Percentiles rank a stretch among this genome's conserved stretches.
These are phyloP conservation scores for Pomphorhynchus laevis DNA, from an alignment of 1,140 invertebrate species.

Conservation along the genomic window DNA sequence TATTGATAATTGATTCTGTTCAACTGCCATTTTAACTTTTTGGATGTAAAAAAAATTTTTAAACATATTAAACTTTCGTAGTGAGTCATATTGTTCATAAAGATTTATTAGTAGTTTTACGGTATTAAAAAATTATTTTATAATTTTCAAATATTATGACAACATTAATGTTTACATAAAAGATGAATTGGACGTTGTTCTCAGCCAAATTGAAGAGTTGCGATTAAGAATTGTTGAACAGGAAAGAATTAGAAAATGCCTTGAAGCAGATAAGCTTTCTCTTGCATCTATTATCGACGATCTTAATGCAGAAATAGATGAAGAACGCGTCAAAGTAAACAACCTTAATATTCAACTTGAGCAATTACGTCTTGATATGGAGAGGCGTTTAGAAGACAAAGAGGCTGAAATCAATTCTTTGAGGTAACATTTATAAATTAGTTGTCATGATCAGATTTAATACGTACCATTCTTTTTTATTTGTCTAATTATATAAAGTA, in stretches of 20 bases:
- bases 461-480: no score
- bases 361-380: constrained; percentile 1
- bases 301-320: neutral
- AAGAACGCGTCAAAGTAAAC: constrained; percentile 2
- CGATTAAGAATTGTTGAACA: constrained; percentile 1
- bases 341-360: constrained; percentile 3
- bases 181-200: constrained; percentile 4
- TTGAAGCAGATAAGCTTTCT: constrained; percentile 7
- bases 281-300: constrained; percentile 3
- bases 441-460: no score
- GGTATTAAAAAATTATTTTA: no score
- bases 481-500: no score
- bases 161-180: neutral
- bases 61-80: no score
- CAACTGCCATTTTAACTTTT: no score
- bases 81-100: no score
- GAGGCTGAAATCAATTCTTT: constrained; percentile 5
- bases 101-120: no score
- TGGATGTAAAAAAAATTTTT: no score
- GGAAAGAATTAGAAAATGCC: neutral
- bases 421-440: no score
- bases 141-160: no score
- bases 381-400: constrained; percentile 7
- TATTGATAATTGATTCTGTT: no score
- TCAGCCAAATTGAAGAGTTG: constrained; percentile 3